Evolutionary conservation across 1,140 invertebrate genomes (phyloP), one percentile per base, ranked within the genome.

Genomic region (Danaus melanippus): DNA sequence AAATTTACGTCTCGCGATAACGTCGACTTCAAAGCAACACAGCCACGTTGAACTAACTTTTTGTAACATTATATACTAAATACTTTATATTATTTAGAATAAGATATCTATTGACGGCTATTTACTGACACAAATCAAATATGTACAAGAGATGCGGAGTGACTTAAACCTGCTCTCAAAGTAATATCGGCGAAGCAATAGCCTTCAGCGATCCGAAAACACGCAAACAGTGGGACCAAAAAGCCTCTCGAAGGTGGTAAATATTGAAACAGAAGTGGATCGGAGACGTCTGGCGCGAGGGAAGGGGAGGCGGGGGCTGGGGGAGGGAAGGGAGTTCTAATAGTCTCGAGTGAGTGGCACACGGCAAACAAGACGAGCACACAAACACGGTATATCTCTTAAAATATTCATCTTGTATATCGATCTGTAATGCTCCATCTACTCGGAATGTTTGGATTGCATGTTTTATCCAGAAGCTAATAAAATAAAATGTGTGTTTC

Each of bases 251-350:
- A 74, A 84, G 74, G 70, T 78, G 70, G 83, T 86, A 86, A 86
- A 86, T 86, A 86, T 86, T 86, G 83, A 83, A 84, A 74, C 78
- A 86, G 81, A 82, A 83, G 79, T 78, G 81, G 76, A 80, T 84
- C 70, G 74, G 74, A 81, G 77, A 79, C 71, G 75, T 75, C 78
- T 72, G 73, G 66, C 64, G 66, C 60, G 21, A 32, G 64, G 64
- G 50, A 62, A 56, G 56, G 64, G 61, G 53, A 67, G 62, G 59
- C 65, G 56, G 11, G 63, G 64, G 61, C 46, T 55, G 47, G 53
- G 59, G 47, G 58, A 69, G 60, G 61, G 63, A 62, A 64, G 66
- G 66, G 66, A 56, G 64, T 60, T 71, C 75, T 86, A 84, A 84
- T 84, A 86, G 83, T 81, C 83, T 73, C 79, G 71, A 75, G 67